These are phyloP conservation scores for Caranx melampygus DNA, from an alignment of 2,113 vertebrate genomes.

Conservation along the genomic window DNA sequence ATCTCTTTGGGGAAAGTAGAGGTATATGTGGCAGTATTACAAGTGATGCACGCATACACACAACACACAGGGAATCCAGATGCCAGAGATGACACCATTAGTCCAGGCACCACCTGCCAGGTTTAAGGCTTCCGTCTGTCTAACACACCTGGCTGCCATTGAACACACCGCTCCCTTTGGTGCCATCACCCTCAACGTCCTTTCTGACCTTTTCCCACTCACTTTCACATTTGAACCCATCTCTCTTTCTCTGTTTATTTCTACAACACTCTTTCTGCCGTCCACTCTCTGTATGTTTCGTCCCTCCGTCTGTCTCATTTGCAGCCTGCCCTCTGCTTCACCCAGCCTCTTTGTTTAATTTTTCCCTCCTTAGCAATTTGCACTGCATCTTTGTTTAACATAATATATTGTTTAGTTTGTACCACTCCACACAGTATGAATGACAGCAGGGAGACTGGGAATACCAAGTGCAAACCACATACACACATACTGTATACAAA, in stretches of 20 bases:
- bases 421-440: background rate
- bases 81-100: constrained; percentile 59
- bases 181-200: constrained; percentile 61
- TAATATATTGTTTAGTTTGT: constrained; percentile 17
- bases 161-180: constrained; percentile 44
- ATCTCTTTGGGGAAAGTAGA: background rate
- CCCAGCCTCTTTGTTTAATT: background rate
- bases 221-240: constrained; percentile 21
- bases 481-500: constrained; percentile 18
- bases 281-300: constrained; percentile 14
- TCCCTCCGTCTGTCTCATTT: constrained; percentile 41
- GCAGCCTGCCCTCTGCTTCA: constrained; percentile 2
- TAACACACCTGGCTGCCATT: constrained; percentile 70
- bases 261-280: constrained; percentile 1
- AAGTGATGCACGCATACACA: background rate
- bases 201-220: constrained; percentile 63
- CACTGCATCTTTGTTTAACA: constrained; percentile 9
- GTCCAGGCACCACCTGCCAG: constrained; percentile 65
- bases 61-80: constrained; percentile 59
- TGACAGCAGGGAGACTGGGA: constrained; percentile 5
- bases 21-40: background rate
- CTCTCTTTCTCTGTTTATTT: constrained; percentile 15
- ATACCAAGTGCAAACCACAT: constrained; percentile 11
- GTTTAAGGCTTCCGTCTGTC: constrained; percentile 65
- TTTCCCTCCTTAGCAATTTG: constrained; percentile 1